Conservation (phyloP, 2,113 vertebrate genomes). For the Neotragus moschatus region DNA sequence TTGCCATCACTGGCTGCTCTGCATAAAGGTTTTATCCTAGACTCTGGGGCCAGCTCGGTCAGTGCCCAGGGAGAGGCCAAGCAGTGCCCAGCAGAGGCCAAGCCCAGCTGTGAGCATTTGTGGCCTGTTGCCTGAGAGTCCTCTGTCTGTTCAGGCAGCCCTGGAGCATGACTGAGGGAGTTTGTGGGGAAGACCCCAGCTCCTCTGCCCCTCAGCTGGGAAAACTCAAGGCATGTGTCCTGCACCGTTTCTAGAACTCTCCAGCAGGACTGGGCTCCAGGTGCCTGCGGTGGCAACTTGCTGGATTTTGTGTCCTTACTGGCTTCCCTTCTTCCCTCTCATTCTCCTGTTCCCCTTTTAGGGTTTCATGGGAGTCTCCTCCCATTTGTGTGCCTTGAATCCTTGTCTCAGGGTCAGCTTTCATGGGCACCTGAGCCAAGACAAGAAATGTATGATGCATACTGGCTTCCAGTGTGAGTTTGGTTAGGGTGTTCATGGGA, state of each 20-base stretch:
- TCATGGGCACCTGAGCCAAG: neutral
- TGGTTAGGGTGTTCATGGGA: rapidly evolving
- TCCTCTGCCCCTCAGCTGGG: neutral
- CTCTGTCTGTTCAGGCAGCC: neutral
- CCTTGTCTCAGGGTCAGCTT: neutral
- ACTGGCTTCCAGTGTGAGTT: rapidly evolving
- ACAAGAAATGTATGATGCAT: rapidly evolving
- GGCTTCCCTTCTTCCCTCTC: neutral
- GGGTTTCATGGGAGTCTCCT: neutral
- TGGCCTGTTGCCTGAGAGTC: neutral
- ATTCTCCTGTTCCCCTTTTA: neutral
- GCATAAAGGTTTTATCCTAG: neutral
- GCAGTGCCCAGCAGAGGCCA: too few relatives aligned
- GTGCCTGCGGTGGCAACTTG: neutral
- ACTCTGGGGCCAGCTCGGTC: neutral
- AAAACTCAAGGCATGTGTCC: neutral
- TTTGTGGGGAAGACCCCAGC: neutral
- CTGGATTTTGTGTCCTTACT: neutral
- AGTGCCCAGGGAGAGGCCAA: neutral
- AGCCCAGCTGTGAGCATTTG: neutral
- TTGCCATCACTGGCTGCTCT: neutral
- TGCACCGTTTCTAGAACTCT: neutral
- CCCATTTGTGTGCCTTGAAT: neutral
- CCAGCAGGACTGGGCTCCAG: neutral
- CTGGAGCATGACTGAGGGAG: neutral